Evolutionary conservation across 2,888 invertebrate species (phyloP), one percentile per base, ranked within the genome.

Genomic region (Alloscopus bannaensis): DNA sequence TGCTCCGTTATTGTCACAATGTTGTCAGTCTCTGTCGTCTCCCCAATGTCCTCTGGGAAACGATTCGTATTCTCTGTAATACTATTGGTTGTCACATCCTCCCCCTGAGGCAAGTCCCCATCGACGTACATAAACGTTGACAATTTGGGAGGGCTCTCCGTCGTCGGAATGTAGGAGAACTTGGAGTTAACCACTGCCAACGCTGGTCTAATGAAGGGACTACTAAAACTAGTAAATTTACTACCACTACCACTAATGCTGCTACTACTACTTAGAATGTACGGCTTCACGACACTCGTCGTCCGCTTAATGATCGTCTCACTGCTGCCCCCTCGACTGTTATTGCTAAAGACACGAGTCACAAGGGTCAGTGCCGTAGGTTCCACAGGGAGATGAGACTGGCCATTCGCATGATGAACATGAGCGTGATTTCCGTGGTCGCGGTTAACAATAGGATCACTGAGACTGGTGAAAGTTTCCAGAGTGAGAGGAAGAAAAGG

Each of bases 391-490:
- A 81, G 70, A 86, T 81, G 69, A 85, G 80, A 81, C 83, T 85
- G 78, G 84, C 83, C 83, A 86, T 83, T 50, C 84, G 79, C 50
- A 84, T 82, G 11, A 85, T 81, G 83, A 83, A 84, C 29, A 86
- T 82, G 26, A 80, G 76, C 28, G 77, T 83, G 55, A 86, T 79
- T 50, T 86, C 86, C 84, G 60, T 81, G 50, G 84, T 65, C 20
- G 83, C 83, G 13, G 82, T 81, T 50, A 83, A 71, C 50, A 85
- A 69, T 31, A 85, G 80, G 76, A 84, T 78, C 69, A 83, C 83
- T 69, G 84, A 81, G 70, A 85, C 81, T 83, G 84, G 84, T 73
- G 86, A 86, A 71, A 86, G 86, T 84, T 84, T 86, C 86, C 86
- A 86, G 47, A 86, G 84, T 29, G 84, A 86, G 70, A 86, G 84